A percentile compares a stretch with the other conserved stretches of the same genome.
Evolutionary conservation across 2,888 invertebrate species (phyloP).

Genomic region (Troides oblongomaculatus): DNA sequence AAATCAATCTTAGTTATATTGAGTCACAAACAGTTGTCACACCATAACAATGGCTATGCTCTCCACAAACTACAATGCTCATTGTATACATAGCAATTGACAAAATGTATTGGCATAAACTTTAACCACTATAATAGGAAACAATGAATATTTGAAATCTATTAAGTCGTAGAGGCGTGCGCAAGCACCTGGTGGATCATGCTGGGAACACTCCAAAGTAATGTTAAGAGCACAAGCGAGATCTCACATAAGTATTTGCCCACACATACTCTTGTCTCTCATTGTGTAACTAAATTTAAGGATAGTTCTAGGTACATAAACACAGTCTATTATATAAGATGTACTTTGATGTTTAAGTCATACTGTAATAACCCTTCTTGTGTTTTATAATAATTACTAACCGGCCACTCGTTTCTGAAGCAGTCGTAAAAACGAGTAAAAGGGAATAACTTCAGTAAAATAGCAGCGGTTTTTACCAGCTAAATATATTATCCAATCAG

Average conservation of each 20-base stretch:
- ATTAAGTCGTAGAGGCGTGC: conserved; percentile 31
- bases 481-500: too few species aligned
- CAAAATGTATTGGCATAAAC: conserved; percentile 34
- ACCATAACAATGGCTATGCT: conserved; percentile 41
- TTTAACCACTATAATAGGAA: conserved; percentile 34
- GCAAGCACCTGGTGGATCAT: conserved; percentile 34
- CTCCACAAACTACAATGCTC: conserved; percentile 32
- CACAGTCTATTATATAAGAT: too few species aligned
- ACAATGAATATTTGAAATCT: conserved; percentile 34
- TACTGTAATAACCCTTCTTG: too few species aligned
- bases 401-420: too few species aligned
- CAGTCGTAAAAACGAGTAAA: too few species aligned
- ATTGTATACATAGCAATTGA: conserved; percentile 35
- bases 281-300: too few species aligned
- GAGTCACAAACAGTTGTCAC: conserved; percentile 52
- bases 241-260: conserved; percentile 10
- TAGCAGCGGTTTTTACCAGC: too few species aligned
- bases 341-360: too few species aligned
- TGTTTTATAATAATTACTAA: too few species aligned
- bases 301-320: too few species aligned
- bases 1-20: conserved; percentile 56
- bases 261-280: neutral
- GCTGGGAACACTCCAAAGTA: conserved; percentile 23
- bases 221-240: conserved; percentile 1
- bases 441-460: too few species aligned